A percentile compares a stretch with the other conserved stretches of the same genome.
phyloP scores from a whole-genome alignment of 2,113 vertebrate species.

The Pygathrix nemaeus region DNA sequence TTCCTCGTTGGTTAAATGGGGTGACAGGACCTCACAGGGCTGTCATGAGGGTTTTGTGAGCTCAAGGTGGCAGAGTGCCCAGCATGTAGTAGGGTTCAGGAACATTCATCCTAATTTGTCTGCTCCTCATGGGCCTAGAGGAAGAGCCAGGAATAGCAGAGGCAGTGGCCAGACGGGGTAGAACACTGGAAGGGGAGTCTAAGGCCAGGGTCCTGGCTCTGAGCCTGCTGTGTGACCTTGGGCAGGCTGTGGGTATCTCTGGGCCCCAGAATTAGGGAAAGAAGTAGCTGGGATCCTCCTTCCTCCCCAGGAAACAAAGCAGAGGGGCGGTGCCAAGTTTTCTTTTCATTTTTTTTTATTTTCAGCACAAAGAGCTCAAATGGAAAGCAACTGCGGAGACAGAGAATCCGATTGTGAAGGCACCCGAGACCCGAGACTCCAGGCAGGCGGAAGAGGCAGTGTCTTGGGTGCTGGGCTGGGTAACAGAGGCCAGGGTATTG shows the following conservation, averaged over 20 bases:
- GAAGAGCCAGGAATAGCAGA: not conserved
- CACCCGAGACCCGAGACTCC: not conserved
- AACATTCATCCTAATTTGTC: not conserved
- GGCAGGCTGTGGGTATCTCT: not conserved
- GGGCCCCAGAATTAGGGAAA: not conserved
- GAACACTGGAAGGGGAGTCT: not conserved
- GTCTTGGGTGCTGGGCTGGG: slow-evolving; percentile 6
- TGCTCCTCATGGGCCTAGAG: not conserved
- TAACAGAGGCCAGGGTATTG: not conserved
- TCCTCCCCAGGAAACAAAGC: not conserved
- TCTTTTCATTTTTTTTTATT: slow-evolving; percentile 22
- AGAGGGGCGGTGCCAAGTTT: not conserved
- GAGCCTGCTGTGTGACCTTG: slow-evolving; percentile 20
- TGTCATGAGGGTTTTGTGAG: not conserved
- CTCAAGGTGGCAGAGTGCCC: not conserved
- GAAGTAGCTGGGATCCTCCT: not conserved
- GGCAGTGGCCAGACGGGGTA: accelerated
- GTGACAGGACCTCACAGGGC: not conserved
- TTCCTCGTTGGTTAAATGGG: not conserved
- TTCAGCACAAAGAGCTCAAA: slow-evolving; percentile 65
- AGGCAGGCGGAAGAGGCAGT: not conserved
- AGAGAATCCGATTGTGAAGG: slow-evolving; percentile 58
- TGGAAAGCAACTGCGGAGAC: slow-evolving; percentile 67
- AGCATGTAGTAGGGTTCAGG: not conserved
- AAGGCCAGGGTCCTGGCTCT: not conserved